These are phyloP conservation scores for Platichthys stellatus DNA, from an alignment of 2,113 vertebrate species.

Conservation along the genomic window DNA sequence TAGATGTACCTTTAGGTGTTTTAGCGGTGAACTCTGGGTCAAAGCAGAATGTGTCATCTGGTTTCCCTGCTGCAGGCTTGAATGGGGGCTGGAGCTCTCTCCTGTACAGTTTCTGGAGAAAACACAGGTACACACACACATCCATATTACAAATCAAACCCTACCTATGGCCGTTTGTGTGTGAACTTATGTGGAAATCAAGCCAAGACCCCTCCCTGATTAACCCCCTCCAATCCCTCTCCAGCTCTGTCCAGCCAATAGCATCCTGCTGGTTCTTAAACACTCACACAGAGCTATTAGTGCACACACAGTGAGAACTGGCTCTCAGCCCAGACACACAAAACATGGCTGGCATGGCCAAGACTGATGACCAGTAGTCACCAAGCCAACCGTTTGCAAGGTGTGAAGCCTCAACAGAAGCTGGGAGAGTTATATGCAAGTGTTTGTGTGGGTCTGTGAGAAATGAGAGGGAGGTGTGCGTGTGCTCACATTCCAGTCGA, in stretches of 20 bases:
- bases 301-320: constrained; percentile 74
- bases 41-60: constrained; percentile 98
- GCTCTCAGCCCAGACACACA: constrained; percentile 71
- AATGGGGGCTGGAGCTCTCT: constrained; percentile 96
- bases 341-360: constrained; percentile 44
- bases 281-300: constrained; percentile 77
- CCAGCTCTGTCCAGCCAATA: constrained; percentile 58
- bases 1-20: constrained; percentile 93
- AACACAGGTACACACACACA: not conserved
- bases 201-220: constrained; percentile 62
- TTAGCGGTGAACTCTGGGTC: constrained; percentile 99
- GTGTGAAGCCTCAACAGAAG: constrained; percentile 78
- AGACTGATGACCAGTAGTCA: constrained; percentile 67
- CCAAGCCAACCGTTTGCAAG: constrained; percentile 72
- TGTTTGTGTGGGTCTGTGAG: constrained; percentile 28
- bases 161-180: constrained; percentile 19
- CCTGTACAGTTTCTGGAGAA: constrained; percentile 90
- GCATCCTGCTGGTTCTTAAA: constrained; percentile 75
- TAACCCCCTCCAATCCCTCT: constrained; percentile 63
- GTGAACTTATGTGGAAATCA: constrained; percentile 46
- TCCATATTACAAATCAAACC: constrained; percentile 30
- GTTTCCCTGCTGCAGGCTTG: constrained; percentile 95
- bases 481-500: constrained; percentile 98
- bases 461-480: constrained; percentile 25
- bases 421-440: constrained; percentile 48